phyloP scores from a whole-genome alignment of 2,888 invertebrate species.

The Drosophila rellima region DNA sequence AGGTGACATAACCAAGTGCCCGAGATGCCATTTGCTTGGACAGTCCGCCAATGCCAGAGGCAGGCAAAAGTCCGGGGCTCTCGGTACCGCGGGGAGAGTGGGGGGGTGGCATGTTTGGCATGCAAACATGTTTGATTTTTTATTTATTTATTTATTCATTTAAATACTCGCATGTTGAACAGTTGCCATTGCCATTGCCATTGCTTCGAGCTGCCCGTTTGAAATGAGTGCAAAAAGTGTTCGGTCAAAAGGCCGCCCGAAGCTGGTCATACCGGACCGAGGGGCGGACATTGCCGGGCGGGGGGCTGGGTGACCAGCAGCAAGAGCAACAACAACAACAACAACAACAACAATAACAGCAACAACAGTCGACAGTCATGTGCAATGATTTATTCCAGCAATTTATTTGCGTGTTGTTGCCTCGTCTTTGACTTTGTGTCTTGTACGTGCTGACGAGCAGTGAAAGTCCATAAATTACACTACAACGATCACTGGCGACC shows the following conservation, averaged over 20 bases:
- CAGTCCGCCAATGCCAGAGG: constrained; percentile 1
- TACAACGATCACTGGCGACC: constrained; percentile 60
- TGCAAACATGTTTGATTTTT: constrained; percentile 57
- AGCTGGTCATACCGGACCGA: constrained; percentile 33
- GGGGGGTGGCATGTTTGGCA: neutral
- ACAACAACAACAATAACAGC: constrained; percentile 1
- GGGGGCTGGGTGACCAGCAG: neutral
- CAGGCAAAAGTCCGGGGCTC: neutral
- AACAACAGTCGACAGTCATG: constrained; percentile 49
- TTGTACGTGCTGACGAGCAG: constrained; percentile 73
- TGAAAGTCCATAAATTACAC: constrained; percentile 83
- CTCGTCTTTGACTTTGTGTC: constrained; percentile 53
- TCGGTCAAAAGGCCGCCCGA: constrained; percentile 73
- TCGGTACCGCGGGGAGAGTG: neutral
- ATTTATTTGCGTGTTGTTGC: constrained; percentile 74
- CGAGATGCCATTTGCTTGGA: constrained; percentile 59
- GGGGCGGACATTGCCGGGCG: no score
- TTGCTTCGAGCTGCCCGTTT: constrained; percentile 53
- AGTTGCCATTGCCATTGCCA: constrained; percentile 24
- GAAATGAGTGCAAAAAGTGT: constrained; percentile 72
- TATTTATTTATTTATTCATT: constrained; percentile 3
- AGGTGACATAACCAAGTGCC: constrained; percentile 78
- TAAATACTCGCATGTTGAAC: constrained; percentile 33
- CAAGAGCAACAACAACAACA: constrained; percentile 2
- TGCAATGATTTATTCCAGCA: constrained; percentile 82